These are phyloP conservation scores for Bombylius discolor DNA, from an alignment of 2,888 invertebrate species.

Conservation along the genomic window DNA sequence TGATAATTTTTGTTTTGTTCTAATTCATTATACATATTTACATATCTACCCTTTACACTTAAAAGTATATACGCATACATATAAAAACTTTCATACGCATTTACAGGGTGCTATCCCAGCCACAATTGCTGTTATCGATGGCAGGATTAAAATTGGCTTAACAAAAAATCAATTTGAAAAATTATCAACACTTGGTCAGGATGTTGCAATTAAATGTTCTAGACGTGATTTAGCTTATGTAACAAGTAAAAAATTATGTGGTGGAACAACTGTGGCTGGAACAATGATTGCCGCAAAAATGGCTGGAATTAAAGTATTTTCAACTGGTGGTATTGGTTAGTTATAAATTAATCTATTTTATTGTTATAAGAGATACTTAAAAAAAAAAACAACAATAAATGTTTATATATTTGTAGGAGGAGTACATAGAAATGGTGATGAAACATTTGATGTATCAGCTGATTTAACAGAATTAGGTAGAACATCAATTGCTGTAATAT, in stretches of 20 bases:
- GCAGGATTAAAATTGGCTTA: constrained; percentile 70
- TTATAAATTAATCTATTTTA: background rate
- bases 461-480: constrained; percentile 75
- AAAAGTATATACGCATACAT: too few relatives aligned
- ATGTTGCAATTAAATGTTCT: constrained; percentile 62
- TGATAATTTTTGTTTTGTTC: too few relatives aligned
- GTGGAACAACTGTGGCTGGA: constrained; percentile 94
- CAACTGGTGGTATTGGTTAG: constrained; percentile 70
- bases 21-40: too few relatives aligned
- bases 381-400: background rate
- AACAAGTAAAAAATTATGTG: constrained; percentile 53
- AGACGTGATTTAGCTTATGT: constrained; percentile 72
- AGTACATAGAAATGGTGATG: constrained; percentile 80
- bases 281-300: constrained; percentile 76
- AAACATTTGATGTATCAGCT: constrained; percentile 85
- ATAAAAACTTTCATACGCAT: too few relatives aligned
- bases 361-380: background rate
- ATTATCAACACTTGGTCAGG: constrained; percentile 41
- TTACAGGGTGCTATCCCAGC: constrained; percentile 53
- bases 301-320: constrained; percentile 79
- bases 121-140: constrained; percentile 78
- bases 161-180: constrained; percentile 46
- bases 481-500: constrained; percentile 79
- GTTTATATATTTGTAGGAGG: constrained; percentile 52
- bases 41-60: too few relatives aligned